A percentile compares a stretch with the other conserved stretches of the same genome.
Evolutionary conservation across 2,113 vertebrate genomes (phyloP).

Genomic region (Hassar affinis): DNA sequence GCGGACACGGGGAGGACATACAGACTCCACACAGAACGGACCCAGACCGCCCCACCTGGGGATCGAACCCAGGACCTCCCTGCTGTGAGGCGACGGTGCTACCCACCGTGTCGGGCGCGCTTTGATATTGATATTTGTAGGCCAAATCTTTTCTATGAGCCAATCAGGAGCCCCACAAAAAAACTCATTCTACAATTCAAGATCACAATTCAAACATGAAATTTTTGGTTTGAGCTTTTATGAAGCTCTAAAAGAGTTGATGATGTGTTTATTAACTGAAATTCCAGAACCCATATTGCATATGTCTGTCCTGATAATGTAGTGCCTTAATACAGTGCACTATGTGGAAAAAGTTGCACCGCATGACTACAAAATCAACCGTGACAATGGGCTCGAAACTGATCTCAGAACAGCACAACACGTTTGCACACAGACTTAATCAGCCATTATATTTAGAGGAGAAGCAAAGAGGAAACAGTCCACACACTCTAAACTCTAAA

Average conservation of each 20-base stretch:
- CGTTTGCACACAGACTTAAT: neutral
- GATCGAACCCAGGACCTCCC: no score
- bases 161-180: neutral
- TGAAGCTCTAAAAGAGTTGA: neutral
- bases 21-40: no score
- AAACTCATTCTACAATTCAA: neutral
- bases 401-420: neutral
- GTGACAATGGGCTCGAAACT: neutral
- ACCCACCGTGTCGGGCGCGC: no score
- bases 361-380: neutral
- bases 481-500: neutral
- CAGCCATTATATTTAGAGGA: conserved; percentile 1
- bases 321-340: neutral
- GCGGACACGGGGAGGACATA: no score
- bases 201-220: neutral
- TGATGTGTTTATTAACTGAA: neutral
- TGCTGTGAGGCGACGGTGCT: no score
- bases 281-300: neutral
- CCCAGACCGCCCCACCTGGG: no score
- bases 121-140: no score
- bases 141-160: neutral
- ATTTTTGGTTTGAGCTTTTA: neutral
- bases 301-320: neutral
- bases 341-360: neutral
- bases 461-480: neutral